Conservation (phyloP, 2,888 invertebrate genomes). For the Litoditis marina region DNA sequence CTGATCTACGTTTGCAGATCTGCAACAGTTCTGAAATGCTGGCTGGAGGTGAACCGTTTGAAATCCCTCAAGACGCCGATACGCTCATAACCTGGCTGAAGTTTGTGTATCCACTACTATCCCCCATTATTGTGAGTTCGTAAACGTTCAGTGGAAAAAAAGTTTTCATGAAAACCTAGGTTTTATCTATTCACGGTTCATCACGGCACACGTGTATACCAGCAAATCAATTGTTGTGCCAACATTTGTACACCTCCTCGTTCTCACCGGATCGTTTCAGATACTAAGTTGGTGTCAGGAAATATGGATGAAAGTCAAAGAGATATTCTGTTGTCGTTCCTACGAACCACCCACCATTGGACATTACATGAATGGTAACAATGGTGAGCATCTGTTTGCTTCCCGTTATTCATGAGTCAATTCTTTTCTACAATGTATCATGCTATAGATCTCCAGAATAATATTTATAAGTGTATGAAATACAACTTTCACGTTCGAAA, state of each 20-base stretch:
- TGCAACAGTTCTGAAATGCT: slow-evolving; percentile 37
- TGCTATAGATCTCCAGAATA: neutral
- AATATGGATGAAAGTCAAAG: slow-evolving; percentile 53
- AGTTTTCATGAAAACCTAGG: no score
- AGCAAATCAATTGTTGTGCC: no score
- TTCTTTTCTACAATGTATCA: neutral
- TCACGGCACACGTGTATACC: no score
- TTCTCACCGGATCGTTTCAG: slow-evolving; percentile 30
- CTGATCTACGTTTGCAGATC: slow-evolving; percentile 16
- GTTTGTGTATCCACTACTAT: slow-evolving; percentile 55
- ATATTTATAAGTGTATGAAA: no score
- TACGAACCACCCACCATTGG: slow-evolving; percentile 42
- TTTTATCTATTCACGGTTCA: no score
- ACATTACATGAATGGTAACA: slow-evolving; percentile 25
- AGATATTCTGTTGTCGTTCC: slow-evolving; percentile 51
- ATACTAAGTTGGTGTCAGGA: slow-evolving; percentile 51
- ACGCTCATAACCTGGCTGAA: slow-evolving; percentile 54
- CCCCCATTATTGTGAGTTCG: slow-evolving; percentile 48
- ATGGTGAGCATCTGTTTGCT: no score
- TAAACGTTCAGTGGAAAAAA: no score
- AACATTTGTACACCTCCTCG: no score
- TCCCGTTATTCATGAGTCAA: no score
- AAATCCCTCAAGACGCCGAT: slow-evolving; percentile 49
- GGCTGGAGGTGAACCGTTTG: slow-evolving; percentile 17
- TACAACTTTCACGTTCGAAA: no score